Conservation (phyloP, 2,113 vertebrate genomes). For the Tragelaphus imberbis region DNA sequence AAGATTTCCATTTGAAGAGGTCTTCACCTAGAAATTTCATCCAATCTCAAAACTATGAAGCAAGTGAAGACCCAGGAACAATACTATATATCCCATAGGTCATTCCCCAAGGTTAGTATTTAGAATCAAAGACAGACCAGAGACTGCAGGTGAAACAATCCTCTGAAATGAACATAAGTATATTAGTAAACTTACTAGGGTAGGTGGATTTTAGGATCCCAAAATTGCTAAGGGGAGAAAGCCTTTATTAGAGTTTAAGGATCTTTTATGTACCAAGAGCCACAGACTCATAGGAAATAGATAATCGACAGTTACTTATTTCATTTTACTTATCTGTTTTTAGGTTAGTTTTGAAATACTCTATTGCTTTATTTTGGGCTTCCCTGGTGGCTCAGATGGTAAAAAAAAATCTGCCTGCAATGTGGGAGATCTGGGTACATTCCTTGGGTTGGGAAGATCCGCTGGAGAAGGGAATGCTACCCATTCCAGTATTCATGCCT, state of each 20-base stretch:
- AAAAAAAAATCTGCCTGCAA: background rate
- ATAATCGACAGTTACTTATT: background rate
- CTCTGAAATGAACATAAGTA: background rate
- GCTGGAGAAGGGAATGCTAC: background rate
- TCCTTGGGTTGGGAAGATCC: background rate
- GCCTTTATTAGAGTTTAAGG: background rate
- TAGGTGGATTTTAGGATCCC: background rate
- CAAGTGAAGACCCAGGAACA: background rate
- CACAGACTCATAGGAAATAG: background rate
- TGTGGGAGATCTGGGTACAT: background rate
- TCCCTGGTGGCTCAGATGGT: background rate
- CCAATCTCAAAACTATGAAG: background rate
- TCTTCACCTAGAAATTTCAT: background rate
- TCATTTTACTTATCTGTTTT: constrained; percentile 20
- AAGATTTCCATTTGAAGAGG: background rate
- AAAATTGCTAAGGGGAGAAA: background rate
- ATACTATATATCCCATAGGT: background rate
- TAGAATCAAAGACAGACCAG: background rate
- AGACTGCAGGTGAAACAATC: background rate
- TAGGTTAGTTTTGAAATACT: background rate
- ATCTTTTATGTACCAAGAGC: background rate
- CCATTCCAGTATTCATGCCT: background rate
- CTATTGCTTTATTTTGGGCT: background rate
- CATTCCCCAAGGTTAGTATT: background rate
- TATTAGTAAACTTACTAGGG: background rate